Evolutionary conservation across 92 coral and sea anemone species (phyloP).

Genomic region (Zoanthus sansibaricus): DNA sequence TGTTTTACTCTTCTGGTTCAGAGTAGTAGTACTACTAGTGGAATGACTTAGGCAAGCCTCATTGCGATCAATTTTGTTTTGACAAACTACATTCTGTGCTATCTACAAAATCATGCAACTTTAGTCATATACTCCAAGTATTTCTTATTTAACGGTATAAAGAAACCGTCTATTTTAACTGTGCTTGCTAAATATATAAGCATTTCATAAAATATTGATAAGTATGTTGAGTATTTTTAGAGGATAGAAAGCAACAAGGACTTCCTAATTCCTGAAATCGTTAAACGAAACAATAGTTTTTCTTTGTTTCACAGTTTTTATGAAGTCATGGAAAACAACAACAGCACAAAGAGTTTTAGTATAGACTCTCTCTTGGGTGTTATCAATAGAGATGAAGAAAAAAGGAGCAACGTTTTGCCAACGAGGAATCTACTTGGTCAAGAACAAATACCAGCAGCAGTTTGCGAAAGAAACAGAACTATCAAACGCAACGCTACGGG

Average conservation of each 20-base stretch:
- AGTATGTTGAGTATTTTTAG: too few species aligned
- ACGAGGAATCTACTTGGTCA: background rate
- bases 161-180: too few species aligned
- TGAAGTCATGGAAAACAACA: conserved; percentile 14
- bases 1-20: too few species aligned
- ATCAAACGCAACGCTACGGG: conserved; percentile 13
- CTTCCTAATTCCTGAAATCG: background rate
- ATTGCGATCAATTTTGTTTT: background rate
- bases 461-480: conserved; percentile 7
- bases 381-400: conserved; percentile 2
- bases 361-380: conserved; percentile 38
- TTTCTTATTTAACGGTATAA: too few species aligned
- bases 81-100: background rate
- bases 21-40: too few species aligned
- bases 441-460: background rate
- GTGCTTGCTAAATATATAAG: too few species aligned
- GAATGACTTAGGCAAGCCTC: background rate
- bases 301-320: background rate
- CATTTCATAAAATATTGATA: too few species aligned
- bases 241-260: too few species aligned
- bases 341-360: conserved; percentile 27
- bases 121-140: too few species aligned
- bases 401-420: conserved; percentile 1
- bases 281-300: background rate
- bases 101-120: background rate